These are phyloP conservation scores for Noctua janthe DNA, from an alignment of 2,888 invertebrate species.

Conservation along the genomic window DNA sequence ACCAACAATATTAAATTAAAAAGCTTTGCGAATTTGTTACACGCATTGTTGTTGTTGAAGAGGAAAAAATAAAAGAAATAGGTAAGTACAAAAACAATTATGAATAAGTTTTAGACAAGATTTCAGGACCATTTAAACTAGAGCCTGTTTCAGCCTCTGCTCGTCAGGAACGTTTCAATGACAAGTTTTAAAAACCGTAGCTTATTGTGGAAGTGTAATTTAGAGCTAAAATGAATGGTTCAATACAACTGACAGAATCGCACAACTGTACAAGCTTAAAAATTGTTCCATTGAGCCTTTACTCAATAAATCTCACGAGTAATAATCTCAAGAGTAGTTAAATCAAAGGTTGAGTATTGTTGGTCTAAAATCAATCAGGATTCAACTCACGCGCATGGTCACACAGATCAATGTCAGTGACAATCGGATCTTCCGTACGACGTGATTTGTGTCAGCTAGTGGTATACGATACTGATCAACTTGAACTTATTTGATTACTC, in stretches of 20 bases:
- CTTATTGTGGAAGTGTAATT: neutral
- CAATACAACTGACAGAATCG: neutral
- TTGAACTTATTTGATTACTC: neutral
- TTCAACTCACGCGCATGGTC: constrained; percentile 67
- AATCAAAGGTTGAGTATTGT: constrained; percentile 28
- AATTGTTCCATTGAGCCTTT: neutral
- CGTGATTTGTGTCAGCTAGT: constrained; percentile 70
- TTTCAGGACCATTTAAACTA: neutral
- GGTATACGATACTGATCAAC: neutral
- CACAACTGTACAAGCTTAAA: neutral
- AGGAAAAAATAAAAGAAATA: neutral
- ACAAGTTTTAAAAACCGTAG: neutral
- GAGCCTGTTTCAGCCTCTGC: neutral
- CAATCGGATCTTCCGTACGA: constrained; percentile 74
- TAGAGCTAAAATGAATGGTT: neutral
- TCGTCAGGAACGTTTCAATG: neutral
- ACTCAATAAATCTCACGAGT: neutral
- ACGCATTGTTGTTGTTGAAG: neutral
- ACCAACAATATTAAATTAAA: neutral
- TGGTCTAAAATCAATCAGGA: constrained; percentile 44
- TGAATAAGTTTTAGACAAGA: neutral
- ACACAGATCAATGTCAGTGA: constrained; percentile 74
- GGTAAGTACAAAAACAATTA: neutral
- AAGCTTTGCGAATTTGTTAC: neutral
- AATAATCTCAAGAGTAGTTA: too few species aligned